Evolutionary conservation across 2,113 vertebrate genomes (phyloP).

Genomic region (Regulus satrapa): DNA sequence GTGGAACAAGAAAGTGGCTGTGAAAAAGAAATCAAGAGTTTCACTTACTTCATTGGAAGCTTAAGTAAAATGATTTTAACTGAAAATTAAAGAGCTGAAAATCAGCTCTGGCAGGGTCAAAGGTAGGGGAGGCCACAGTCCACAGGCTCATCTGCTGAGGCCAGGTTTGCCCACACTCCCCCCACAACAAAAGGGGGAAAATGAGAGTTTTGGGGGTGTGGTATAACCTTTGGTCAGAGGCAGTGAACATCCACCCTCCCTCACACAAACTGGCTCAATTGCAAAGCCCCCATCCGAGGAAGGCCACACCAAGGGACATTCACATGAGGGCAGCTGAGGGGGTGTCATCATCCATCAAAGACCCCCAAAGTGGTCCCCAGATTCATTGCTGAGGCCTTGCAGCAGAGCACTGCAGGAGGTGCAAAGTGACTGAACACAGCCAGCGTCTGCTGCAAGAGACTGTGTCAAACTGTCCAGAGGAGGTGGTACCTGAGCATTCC

Average conservation of each 20-base stretch:
- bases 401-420: background rate
- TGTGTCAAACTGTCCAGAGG: too few species aligned
- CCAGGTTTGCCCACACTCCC: too few species aligned
- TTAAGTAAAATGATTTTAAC: background rate
- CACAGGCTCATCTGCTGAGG: background rate
- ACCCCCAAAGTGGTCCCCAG: background rate
- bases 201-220: background rate
- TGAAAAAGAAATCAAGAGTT: background rate
- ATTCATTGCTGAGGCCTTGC: background rate
- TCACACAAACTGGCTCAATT: background rate
- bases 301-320: too few species aligned
- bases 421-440: too few species aligned
- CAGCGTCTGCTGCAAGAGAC: background rate
- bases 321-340: background rate
- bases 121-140: background rate
- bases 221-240: background rate
- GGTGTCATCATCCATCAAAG: background rate
- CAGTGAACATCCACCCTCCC: background rate
- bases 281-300: background rate
- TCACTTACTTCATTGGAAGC: background rate
- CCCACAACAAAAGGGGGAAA: rapidly evolving
- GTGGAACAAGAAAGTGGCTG: background rate
- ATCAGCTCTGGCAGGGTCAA: background rate
- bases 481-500: background rate
- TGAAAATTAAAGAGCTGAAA: too few species aligned